Base-by-base conservation (phyloP, 2,113 vertebrate genomes). In the Potamarius usumacintae region DNA sequence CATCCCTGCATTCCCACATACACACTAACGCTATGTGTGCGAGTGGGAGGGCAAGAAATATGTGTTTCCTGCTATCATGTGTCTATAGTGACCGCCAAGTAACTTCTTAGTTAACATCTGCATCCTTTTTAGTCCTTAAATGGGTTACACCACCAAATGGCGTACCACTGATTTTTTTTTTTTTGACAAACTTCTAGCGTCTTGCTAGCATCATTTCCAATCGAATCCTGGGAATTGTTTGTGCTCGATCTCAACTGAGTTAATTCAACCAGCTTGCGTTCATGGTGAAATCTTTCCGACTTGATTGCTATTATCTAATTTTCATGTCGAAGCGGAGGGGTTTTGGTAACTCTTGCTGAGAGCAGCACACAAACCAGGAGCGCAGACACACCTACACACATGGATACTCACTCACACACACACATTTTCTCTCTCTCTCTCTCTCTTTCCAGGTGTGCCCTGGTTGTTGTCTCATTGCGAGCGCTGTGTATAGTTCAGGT, bases 401-500 rank as follows among this genome's bases (percentile, higher is more conserved):
- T 5, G 12, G 9, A 62, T 2, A 57, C 77, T 62, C 53, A 79
- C 22, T n/a, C 48, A 80, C 72, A 52, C 69, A 82, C 53, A 90
- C 91, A 91, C 85, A 71, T 42, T 42, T 42, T 42, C 34, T 42
- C 58, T 87, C 83, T 84, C 65, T 74, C 65, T 57, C 27, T 62
- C 84, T 52, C 58, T 50, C 86, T 65, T 27, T 76, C 76, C 84
- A 85, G 86, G 71, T 63, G 83, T 78, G 67, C 87, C 82, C 79
- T 84, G 78, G 58, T 85, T 90, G 86, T 88, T 81, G 79, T 91
- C 55, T 60, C 91, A 86, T 85, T 81, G 87, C 52, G 53, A 85
- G 60, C 62, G 85, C 78, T 88, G 85, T 86, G 86, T 92, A 90
- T 84, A 91, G 93, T 95, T 95, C 94, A 95, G 94, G 95, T 96